These are phyloP conservation scores for Morpho helenor DNA, from an alignment of 2,888 invertebrate genomes.

Conservation along the genomic window DNA sequence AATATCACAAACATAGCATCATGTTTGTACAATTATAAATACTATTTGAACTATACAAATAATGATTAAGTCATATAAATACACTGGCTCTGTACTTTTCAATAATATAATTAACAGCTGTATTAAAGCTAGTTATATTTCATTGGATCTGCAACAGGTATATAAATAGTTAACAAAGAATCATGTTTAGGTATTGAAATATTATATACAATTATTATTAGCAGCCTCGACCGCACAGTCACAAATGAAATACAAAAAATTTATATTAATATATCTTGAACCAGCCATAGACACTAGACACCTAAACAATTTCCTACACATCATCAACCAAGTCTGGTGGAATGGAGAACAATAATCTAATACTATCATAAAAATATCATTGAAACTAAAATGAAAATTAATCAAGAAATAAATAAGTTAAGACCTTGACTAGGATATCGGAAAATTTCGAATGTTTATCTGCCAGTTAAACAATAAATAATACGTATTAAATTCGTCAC, in stretches of 20 bases:
- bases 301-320: conserved; percentile 59
- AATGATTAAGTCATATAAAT: conserved; percentile 74
- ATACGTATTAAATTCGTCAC: conserved; percentile 69
- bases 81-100: conserved; percentile 76
- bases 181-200: conserved; percentile 66
- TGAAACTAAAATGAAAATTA: conserved; percentile 53
- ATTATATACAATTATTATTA: conserved; percentile 48
- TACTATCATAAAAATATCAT: conserved; percentile 43
- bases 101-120: conserved; percentile 73
- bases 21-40: conserved; percentile 71
- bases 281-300: conserved; percentile 32
- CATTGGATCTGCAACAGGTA: conserved; percentile 71
- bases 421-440: conserved; percentile 75
- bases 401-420: conserved; percentile 67
- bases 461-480: conserved; percentile 62
- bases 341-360: conserved; percentile 54
- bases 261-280: conserved; percentile 22
- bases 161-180: conserved; percentile 78
- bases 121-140: conserved; percentile 72
- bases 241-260: conserved; percentile 12
- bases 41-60: conserved; percentile 77
- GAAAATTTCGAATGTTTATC: conserved; percentile 65
- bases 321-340: conserved; percentile 50
- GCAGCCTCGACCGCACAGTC: conserved; percentile 43
- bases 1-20: conserved; percentile 68